Conservation (phyloP, 2,113 vertebrate species). For the Caretta caretta region DNA sequence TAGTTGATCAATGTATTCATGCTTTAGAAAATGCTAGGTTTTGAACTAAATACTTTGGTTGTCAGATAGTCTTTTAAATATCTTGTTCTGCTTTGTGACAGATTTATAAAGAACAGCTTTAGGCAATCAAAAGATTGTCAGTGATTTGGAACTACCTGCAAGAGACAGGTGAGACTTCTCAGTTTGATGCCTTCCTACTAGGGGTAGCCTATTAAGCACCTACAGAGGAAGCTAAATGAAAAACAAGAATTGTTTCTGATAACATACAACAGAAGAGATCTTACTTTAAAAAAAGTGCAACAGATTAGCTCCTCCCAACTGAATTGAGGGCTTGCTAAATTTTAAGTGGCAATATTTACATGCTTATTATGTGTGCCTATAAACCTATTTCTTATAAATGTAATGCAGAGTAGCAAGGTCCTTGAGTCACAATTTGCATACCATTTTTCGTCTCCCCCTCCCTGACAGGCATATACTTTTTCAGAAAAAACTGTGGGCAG, state of each 20-base stretch:
- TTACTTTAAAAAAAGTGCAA: background rate
- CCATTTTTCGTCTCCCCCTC: background rate
- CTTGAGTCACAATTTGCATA: background rate
- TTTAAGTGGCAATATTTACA: background rate
- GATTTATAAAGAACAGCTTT: constrained; percentile 36
- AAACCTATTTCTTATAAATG: background rate
- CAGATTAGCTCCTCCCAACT: background rate
- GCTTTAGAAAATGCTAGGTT: constrained; percentile 40
- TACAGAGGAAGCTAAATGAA: background rate
- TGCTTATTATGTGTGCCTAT: background rate
- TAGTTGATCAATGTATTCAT: constrained; percentile 59
- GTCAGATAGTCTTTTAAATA: constrained; percentile 38
- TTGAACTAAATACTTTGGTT: constrained; percentile 38
- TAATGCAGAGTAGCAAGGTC: background rate
- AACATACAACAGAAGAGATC: background rate
- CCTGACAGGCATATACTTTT: background rate
- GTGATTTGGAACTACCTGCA: background rate
- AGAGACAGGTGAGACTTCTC: background rate
- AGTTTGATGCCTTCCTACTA: background rate
- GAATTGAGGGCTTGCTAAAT: background rate
- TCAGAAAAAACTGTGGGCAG: background rate
- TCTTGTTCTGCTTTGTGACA: constrained; percentile 30
- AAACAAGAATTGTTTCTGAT: background rate
- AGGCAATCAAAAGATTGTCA: constrained; percentile 27
- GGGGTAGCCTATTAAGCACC: background rate